Evolutionary conservation across 2,888 invertebrate species (phyloP).

Genomic region (Conops quadrifasciatus): DNA sequence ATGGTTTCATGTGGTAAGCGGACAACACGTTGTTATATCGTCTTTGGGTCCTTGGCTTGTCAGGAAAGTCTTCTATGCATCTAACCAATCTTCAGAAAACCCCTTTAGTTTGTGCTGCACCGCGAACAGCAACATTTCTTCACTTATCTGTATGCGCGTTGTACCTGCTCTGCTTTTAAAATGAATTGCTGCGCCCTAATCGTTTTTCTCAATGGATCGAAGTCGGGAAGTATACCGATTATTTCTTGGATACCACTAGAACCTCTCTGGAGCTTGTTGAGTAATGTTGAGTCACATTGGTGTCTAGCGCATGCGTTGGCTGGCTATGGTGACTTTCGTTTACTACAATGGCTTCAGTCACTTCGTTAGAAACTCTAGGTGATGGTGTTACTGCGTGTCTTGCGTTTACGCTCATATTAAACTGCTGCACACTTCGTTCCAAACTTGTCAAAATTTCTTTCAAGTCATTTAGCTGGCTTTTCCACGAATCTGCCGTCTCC

Average conservation of each 20-base stretch:
- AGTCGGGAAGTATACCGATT: not conserved
- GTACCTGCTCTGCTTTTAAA: not conserved
- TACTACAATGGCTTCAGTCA: not conserved
- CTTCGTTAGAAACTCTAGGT: too few relatives aligned
- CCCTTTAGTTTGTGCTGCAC: not conserved
- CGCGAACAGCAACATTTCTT: not conserved
- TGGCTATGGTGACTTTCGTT: not conserved
- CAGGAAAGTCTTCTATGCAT: constrained; percentile 33
- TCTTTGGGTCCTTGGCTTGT: not conserved
- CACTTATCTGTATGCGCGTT: not conserved
- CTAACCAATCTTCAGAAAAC: too few relatives aligned
- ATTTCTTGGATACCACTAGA: not conserved
- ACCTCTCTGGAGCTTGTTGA: not conserved
- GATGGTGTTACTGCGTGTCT: too few relatives aligned
- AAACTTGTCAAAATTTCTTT: constrained; percentile 5
- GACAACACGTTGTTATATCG: not conserved
- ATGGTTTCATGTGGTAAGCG: not conserved
- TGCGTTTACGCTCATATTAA: not conserved
- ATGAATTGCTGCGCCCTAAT: not conserved
- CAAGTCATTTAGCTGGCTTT: constrained; percentile 2
- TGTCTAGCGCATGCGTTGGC: not conserved
- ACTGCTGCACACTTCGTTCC: not conserved
- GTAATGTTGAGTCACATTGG: not conserved
- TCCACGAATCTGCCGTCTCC: not conserved
- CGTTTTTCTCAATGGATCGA: constrained; percentile 14